Evolutionary conservation across 2,797 vertebrate genomes (phyloP).

Genomic region (Poecilia wingei): DNA sequence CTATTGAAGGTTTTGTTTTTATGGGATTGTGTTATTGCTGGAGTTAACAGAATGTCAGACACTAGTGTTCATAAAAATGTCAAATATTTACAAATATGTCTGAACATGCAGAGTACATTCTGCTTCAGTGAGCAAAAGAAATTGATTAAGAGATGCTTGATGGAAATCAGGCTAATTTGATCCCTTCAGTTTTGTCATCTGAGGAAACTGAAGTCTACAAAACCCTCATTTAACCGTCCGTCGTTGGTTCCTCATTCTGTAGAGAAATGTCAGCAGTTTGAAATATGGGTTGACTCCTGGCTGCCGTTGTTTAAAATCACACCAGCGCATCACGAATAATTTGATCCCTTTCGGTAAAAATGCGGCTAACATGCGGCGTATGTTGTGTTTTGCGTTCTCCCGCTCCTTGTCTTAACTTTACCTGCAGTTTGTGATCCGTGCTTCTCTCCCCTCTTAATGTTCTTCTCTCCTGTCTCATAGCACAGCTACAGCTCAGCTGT

Average conservation of each 20-base stretch:
- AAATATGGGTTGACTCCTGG: background rate
- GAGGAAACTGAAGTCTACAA: background rate
- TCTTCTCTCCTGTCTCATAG: conserved; percentile 31
- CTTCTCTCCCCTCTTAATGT: conserved; percentile 25
- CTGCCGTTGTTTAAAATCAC: background rate
- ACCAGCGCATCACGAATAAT: background rate
- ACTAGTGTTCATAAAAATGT: background rate
- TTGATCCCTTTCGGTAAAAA: background rate
- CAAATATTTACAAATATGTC: background rate
- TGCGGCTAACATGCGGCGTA: too few relatives aligned
- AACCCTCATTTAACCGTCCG: background rate
- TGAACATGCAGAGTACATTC: background rate
- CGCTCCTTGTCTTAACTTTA: background rate
- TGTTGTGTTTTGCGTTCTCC: background rate
- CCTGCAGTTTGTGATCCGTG: background rate
- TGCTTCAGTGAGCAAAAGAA: background rate
- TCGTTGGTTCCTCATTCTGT: background rate
- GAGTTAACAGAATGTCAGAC: background rate
- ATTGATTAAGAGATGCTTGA: background rate
- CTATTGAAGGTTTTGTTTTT: background rate
- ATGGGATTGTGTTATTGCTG: background rate
- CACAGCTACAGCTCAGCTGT: conserved; percentile 41
- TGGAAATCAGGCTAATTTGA: background rate
- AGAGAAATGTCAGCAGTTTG: background rate
- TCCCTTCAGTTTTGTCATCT: background rate